Evolutionary conservation across 2,113 vertebrate genomes (phyloP).

Genomic region (Pituophis catenifer): DNA sequence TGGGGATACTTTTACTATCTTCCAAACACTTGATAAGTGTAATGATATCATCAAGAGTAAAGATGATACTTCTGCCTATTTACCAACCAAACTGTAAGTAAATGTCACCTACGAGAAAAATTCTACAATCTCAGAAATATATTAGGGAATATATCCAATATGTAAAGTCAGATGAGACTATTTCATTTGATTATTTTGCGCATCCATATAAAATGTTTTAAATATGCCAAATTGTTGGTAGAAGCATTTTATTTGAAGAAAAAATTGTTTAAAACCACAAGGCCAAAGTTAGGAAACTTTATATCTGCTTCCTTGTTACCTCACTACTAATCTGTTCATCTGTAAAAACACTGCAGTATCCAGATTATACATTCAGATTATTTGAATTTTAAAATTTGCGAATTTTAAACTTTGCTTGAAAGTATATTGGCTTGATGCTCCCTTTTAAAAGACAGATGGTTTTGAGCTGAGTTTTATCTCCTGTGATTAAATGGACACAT

Average conservation of each 20-base stretch:
- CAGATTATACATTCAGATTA: background rate
- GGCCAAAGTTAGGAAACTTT: background rate
- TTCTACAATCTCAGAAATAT: background rate
- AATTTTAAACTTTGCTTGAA: too few relatives aligned
- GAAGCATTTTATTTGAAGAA: background rate
- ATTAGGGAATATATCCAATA: background rate
- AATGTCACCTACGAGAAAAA: background rate
- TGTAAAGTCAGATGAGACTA: background rate
- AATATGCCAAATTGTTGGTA: background rate
- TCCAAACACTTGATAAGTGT: slow-evolving; percentile 97
- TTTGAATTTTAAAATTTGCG: background rate
- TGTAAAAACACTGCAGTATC: background rate
- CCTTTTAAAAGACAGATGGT: background rate
- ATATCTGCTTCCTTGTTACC: background rate
- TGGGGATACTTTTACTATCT: slow-evolving; percentile 96
- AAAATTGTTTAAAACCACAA: background rate
- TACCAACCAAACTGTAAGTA: slow-evolving; percentile 95
- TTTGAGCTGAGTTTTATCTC: background rate
- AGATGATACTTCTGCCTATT: slow-evolving; percentile 90
- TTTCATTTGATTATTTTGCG: background rate
- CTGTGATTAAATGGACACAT: background rate
- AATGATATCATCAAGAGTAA: slow-evolving; percentile 98
- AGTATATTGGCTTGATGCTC: background rate
- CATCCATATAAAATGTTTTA: background rate
- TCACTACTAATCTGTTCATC: background rate